A percentile compares a stretch with the other conserved stretches of the same genome.
Conservation (phyloP, 2,113 vertebrate species). For the Perca flavescens region DNA sequence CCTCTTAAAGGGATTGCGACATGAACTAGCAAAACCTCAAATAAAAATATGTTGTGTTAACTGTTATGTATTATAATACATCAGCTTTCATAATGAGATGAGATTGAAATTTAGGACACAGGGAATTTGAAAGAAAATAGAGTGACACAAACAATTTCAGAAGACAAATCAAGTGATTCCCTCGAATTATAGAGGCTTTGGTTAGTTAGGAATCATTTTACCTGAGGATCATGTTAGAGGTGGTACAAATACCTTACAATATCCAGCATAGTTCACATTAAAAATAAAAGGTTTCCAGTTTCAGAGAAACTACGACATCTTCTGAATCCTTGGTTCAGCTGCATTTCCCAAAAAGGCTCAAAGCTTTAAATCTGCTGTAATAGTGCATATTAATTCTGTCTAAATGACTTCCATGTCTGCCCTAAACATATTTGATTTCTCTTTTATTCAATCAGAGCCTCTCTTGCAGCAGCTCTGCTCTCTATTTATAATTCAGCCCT, state of each 20-base stretch:
- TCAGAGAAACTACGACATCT: slow-evolving; percentile 26
- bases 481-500: slow-evolving; percentile 29
- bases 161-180: not conserved
- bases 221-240: slow-evolving; percentile 58
- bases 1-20: slow-evolving; percentile 69
- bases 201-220: slow-evolving; percentile 28
- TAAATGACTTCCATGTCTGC: slow-evolving; percentile 22
- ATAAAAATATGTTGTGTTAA: slow-evolving; percentile 25
- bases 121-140: slow-evolving; percentile 5
- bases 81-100: slow-evolving; percentile 3
- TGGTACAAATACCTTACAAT: slow-evolving; percentile 11
- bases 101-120: slow-evolving; percentile 15
- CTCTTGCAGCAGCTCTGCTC: slow-evolving; percentile 37
- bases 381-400: not conserved
- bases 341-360: not conserved
- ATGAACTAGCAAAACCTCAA: slow-evolving; percentile 33
- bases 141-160: slow-evolving; percentile 5
- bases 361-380: slow-evolving; percentile 5
- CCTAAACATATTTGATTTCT: slow-evolving; percentile 38
- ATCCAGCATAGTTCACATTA: slow-evolving; percentile 27
- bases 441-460: slow-evolving; percentile 55
- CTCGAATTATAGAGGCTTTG: slow-evolving; percentile 34
- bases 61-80: slow-evolving; percentile 32
- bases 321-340: slow-evolving; percentile 10
- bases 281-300: slow-evolving; percentile 30